Evolutionary conservation across 2,797 vertebrate genomes (phyloP).

Genomic region (Botia almorhae): DNA sequence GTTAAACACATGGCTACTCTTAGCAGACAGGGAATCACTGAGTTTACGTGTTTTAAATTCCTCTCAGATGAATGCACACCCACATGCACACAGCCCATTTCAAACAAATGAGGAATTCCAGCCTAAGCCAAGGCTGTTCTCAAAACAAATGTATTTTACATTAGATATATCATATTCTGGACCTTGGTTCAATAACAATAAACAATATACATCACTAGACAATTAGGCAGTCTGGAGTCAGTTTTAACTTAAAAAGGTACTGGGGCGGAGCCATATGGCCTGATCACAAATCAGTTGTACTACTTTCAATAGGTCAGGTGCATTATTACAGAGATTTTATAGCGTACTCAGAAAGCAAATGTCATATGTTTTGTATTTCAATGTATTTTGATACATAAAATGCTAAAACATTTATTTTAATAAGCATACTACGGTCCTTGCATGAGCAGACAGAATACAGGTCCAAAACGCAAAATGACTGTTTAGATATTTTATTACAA

Average conservation of each 20-base stretch:
- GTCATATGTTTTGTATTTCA: too few species aligned
- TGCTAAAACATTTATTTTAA: background rate
- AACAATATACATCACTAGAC: background rate
- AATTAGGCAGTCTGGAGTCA: too few species aligned
- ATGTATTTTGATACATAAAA: too few species aligned
- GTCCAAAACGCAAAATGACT: background rate
- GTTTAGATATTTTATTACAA: background rate
- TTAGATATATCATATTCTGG: background rate
- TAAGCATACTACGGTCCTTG: background rate
- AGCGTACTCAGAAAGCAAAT: too few species aligned
- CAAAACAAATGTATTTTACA: constrained; percentile 1
- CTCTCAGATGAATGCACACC: constrained; percentile 69
- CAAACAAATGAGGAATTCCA: background rate
- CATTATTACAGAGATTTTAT: too few species aligned
- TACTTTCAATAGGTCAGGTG: too few species aligned
- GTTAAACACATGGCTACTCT: constrained; percentile 72
- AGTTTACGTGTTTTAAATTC: constrained; percentile 75
- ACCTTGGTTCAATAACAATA: background rate
- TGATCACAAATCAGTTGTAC: too few species aligned
- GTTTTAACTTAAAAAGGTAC: too few species aligned
- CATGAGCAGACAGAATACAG: background rate
- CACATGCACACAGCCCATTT: constrained; percentile 20
- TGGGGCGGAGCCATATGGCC: too few species aligned
- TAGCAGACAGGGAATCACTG: constrained; percentile 65
- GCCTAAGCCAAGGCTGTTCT: background rate